Evolutionary conservation across 2,888 invertebrate species (phyloP).

Genomic region (Heliconius ismenius): DNA sequence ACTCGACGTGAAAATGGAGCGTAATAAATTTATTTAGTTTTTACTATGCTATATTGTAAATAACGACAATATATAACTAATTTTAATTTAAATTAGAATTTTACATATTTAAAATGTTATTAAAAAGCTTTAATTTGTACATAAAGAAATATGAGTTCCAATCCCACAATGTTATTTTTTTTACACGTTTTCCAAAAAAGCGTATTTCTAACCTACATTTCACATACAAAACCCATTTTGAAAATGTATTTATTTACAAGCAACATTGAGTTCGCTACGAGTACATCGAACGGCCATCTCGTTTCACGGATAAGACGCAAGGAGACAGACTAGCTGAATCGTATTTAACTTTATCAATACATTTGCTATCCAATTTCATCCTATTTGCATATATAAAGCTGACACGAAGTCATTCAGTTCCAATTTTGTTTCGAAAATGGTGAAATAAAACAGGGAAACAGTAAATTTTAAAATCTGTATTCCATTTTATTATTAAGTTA

Average conservation of each 20-base stretch:
- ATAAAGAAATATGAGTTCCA: no score
- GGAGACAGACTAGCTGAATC: slow-evolving; percentile 30
- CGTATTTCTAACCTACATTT: background rate
- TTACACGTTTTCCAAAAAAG: background rate
- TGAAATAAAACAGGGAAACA: slow-evolving; percentile 15
- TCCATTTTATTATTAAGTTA: slow-evolving; percentile 21
- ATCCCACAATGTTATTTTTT: background rate
- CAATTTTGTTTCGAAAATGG: slow-evolving; percentile 3
- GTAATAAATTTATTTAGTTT: no score
- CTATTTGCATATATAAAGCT: slow-evolving; percentile 40
- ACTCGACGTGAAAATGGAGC: background rate
- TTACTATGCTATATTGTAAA: no score
- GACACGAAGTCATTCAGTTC: background rate
- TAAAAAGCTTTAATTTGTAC: no score
- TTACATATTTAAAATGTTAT: no score
- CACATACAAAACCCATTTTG: background rate
- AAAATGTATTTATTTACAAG: slow-evolving; percentile 32
- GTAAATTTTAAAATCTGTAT: slow-evolving; percentile 11
- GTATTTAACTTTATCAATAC: slow-evolving; percentile 35
- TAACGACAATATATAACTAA: no score
- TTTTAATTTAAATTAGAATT: no score
- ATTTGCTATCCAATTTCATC: slow-evolving; percentile 41
- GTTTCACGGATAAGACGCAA: slow-evolving; percentile 33
- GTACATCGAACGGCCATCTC: slow-evolving; percentile 35
- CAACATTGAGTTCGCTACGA: slow-evolving; percentile 36